Conservation (phyloP, 2,113 vertebrate species). For the Clinocottus analis region DNA sequence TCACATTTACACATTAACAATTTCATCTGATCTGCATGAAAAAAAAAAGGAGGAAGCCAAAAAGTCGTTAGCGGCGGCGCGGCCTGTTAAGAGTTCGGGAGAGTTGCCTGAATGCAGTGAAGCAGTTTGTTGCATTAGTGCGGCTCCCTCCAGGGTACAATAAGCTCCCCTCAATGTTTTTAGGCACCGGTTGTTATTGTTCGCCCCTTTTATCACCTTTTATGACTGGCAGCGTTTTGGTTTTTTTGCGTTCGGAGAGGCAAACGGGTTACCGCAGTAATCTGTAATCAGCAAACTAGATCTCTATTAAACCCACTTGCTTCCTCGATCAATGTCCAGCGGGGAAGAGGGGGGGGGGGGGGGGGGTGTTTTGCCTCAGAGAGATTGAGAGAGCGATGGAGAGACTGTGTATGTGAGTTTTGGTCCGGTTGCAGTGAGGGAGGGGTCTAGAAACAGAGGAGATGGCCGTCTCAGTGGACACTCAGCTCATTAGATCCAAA, state of each 20-base stretch:
- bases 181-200: slow-evolving; percentile 68
- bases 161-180: slow-evolving; percentile 48
- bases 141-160: slow-evolving; percentile 44
- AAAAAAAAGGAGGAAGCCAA: slow-evolving; percentile 33
- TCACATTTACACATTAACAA: slow-evolving; percentile 27
- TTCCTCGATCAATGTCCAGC: slow-evolving; percentile 69
- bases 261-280: slow-evolving; percentile 57
- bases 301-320: slow-evolving; percentile 73
- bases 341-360: slow-evolving; percentile 55
- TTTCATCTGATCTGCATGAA: slow-evolving; percentile 45
- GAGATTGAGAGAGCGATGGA: background rate
- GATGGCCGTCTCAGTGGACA: slow-evolving; percentile 36
- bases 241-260: slow-evolving; percentile 43
- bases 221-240: slow-evolving; percentile 53
- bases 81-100: slow-evolving; percentile 47
- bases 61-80: slow-evolving; percentile 39
- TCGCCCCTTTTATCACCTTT: slow-evolving; percentile 67
- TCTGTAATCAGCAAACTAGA: slow-evolving; percentile 72
- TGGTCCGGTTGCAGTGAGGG: background rate
- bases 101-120: slow-evolving; percentile 28
- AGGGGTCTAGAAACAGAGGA: slow-evolving; percentile 15
- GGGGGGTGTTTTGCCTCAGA: slow-evolving; percentile 55
- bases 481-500: slow-evolving; percentile 41
- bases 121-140: slow-evolving; percentile 57
- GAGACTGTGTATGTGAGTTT: slow-evolving; percentile 52